Base-by-base conservation (phyloP, 2,113 vertebrate species). In the Pampusana beccarii region DNA sequence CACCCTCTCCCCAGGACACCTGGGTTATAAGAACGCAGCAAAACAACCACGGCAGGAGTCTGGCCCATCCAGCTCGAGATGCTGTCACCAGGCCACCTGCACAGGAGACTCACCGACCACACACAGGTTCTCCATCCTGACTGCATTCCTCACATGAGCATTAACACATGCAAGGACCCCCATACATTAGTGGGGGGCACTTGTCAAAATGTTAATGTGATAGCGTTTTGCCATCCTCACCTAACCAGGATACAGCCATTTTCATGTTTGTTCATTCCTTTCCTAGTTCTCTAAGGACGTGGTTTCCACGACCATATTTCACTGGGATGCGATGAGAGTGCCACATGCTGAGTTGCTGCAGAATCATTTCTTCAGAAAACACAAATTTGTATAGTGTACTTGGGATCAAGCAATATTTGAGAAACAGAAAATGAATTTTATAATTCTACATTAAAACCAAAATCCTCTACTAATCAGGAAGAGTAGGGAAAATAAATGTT, bases 81-180 rank as follows among this genome's bases (percentile, higher is more conserved):
- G 9, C 53, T 77, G 26, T 3, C 66, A 40, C 23, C 34, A 26
- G 16, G 18, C 36, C 65, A 40, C 38, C 7, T 7, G 13, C 46
- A 21, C 42, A 61, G 53, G 40, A 34, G 34, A 38, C 20, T 57
- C 70, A 51, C 5, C 11, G 24, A 4, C 69, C 17, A 18, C n/a
- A 16, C 56, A 46, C 8, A 67, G 50, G 9, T 7, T 33, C 6
- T 2, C 14, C 46, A 67, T 46, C 67, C 64, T 20, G 13, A 17
- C 0, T 5, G 1, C 10, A 56, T 28, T 78, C 10, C 56, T 16
- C 65, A 62, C 4, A 4, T 0, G 2, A 31, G 16, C 8, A 2
- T 21, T 57, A 54, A 40, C 23, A 8, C 12, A 10, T 9, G 16
- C 7, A 28, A 62, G n/a, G 15, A n/a, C 40, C 46, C 34, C 40